A percentile compares a stretch with the other conserved stretches of the same genome.
Conservation (phyloP, 2,888 invertebrate species). For the Melitaea athalia region DNA sequence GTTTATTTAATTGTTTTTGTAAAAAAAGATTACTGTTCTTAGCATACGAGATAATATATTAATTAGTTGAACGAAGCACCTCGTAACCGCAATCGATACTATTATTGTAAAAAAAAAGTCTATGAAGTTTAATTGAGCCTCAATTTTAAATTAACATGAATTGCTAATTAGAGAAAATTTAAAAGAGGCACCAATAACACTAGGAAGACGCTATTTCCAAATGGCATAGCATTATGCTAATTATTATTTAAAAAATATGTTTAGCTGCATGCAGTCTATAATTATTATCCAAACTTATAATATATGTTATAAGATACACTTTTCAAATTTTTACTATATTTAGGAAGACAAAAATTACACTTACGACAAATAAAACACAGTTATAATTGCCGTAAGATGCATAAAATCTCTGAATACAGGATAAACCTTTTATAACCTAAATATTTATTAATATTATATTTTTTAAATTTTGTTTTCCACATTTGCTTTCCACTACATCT, state of each 20-base stretch:
- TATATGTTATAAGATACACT: not conserved
- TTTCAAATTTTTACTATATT: not conserved
- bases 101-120: not conserved
- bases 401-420: not conserved
- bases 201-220: not conserved
- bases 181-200: not conserved
- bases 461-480: too few relatives aligned
- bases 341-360: conserved; percentile 4
- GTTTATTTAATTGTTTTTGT: too few relatives aligned
- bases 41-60: not conserved
- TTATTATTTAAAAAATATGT: not conserved
- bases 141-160: not conserved
- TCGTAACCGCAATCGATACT: not conserved
- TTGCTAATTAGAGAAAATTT: not conserved
- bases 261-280: conserved; percentile 1
- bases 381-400: not conserved
- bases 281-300: not conserved
- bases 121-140: not conserved
- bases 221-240: not conserved
- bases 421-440: not conserved
- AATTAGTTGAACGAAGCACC: not conserved
- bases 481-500: too few relatives aligned
- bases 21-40: too few relatives aligned
- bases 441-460: too few relatives aligned
- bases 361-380: not conserved